Percentiles rank a stretch among this genome's conserved stretches.
Conservation (phyloP, 2,113 vertebrate genomes). For the Isichthys henryi region DNA sequence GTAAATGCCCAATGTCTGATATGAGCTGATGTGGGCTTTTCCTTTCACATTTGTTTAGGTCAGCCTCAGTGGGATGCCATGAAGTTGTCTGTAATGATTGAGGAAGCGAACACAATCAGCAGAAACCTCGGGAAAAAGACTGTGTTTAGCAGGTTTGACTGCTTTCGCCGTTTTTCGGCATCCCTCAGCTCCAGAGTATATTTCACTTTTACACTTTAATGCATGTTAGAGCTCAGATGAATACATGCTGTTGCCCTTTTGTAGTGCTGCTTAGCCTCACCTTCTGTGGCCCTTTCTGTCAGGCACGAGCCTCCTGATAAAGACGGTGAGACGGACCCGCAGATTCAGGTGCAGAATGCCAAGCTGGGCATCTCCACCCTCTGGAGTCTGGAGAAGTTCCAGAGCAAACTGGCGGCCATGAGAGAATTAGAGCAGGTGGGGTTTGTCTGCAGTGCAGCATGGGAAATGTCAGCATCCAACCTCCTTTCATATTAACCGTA, state of each 20-base stretch:
- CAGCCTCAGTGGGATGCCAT: slow-evolving; percentile 77
- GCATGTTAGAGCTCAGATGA: neutral
- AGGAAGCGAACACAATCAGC: slow-evolving; percentile 87
- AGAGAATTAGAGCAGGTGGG: slow-evolving; percentile 82
- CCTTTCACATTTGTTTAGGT: slow-evolving; percentile 41
- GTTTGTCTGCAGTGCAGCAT: neutral
- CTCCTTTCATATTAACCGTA: neutral
- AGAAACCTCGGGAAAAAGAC: slow-evolving; percentile 67
- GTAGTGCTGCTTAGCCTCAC: neutral
- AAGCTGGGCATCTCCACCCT: slow-evolving; percentile 79
- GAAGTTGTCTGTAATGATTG: slow-evolving; percentile 90
- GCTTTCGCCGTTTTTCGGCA: neutral
- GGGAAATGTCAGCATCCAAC: neutral
- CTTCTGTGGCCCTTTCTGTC: neutral
- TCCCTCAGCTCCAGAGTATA: neutral
- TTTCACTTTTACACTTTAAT: neutral
- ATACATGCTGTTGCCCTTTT: neutral
- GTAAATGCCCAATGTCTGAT: neutral
- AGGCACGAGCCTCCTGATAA: slow-evolving; percentile 66
- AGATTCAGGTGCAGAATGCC: slow-evolving; percentile 78
- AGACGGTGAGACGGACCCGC: slow-evolving; percentile 47
- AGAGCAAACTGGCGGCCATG: slow-evolving; percentile 82
- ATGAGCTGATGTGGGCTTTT: neutral
- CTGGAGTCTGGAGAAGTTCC: slow-evolving; percentile 90
- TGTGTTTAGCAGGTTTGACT: slow-evolving; percentile 74